Base-by-base conservation (phyloP, 2,113 vertebrate genomes). In the Notothenia rossii region DNA sequence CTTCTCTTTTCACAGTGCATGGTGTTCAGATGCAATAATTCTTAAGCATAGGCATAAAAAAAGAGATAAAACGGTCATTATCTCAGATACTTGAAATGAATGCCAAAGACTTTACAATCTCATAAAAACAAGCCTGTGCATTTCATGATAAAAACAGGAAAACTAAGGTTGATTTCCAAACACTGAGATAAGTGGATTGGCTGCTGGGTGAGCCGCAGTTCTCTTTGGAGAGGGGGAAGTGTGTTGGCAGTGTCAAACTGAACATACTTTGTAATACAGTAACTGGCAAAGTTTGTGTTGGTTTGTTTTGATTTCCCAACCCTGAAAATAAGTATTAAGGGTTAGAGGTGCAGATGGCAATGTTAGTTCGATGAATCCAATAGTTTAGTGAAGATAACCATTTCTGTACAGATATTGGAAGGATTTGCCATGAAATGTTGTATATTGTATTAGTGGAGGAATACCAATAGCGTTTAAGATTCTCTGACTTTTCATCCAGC, bases 51-150 rank as follows among this genome's bases (percentile, higher is more conserved):
- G 87, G 79, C 79, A 49, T 51, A 85, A 64, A 14, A 82, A 74
- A 40, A 40, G 5, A 40, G 69, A 78, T 86, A 76, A 83, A 86
- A 48, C 60, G 36, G 75, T 51, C 59, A 82, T 88, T 90, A 90
- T 90, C 81, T 79, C 5, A 25, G 62, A 76, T 69, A 72, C 66
- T 82, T 81, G 71, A 85, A 80, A 88, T 82, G 33, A 79, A 88
- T 83, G 66, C 79, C 45, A 70, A 59, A 56, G 46, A 79, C 54
- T 73, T 82, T 83, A 59, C 63, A 77, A 77, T 78, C 73, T 70
- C 61, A 70, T 72, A 82, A 86, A 86, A 29, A 82, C 63, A 70
- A 59, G 40, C 7, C 17, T 49, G 73, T 53, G 56, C 18, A 29
- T 81, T 75, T 86, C 20, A 80, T 77, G 62, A 87, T 82, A 72